Conservation (phyloP, 1,140 invertebrate species). For the Drosophila ohnishii region DNA sequence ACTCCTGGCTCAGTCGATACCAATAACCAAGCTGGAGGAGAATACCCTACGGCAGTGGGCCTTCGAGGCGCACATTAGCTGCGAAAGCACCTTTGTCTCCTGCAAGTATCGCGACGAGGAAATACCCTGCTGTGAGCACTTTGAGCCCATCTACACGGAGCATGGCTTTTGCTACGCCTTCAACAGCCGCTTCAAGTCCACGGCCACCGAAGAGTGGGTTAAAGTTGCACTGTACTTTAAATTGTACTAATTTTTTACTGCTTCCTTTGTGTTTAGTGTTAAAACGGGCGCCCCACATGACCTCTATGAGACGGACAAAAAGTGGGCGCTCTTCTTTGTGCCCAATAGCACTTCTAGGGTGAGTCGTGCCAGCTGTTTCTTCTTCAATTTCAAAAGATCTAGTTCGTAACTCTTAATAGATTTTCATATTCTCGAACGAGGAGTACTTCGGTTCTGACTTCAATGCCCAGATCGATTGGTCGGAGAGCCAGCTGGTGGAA, state of each 20-base stretch:
- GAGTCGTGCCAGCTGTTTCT: not conserved
- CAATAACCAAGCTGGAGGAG: constrained; percentile 47
- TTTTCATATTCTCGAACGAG: constrained; percentile 87
- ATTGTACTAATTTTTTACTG: not conserved
- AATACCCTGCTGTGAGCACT: constrained; percentile 85
- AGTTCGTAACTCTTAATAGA: constrained; percentile 28
- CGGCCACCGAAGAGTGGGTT: constrained; percentile 71
- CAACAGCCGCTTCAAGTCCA: constrained; percentile 85
- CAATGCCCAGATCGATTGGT: constrained; percentile 88
- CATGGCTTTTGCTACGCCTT: constrained; percentile 89
- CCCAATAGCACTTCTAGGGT: constrained; percentile 72
- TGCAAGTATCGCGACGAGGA: constrained; percentile 87
- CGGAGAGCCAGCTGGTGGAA: constrained; percentile 84
- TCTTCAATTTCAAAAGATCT: too few species aligned
- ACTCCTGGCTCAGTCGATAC: constrained; percentile 45
- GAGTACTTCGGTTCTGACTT: constrained; percentile 87
- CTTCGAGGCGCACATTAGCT: constrained; percentile 62
- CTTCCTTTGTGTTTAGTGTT: constrained; percentile 35
- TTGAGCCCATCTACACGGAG: constrained; percentile 87
- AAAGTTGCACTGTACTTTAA: too few species aligned
- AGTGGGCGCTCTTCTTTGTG: constrained; percentile 78
- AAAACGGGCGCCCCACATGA: constrained; percentile 71
- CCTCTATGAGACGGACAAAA: constrained; percentile 82
- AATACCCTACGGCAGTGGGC: constrained; percentile 64
- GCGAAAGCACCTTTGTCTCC: constrained; percentile 63